Percentiles rank a stretch among this genome's conserved stretches.
Conservation (phyloP, 64 coral and sea anemone species). For the Actinia tenebrosa region DNA sequence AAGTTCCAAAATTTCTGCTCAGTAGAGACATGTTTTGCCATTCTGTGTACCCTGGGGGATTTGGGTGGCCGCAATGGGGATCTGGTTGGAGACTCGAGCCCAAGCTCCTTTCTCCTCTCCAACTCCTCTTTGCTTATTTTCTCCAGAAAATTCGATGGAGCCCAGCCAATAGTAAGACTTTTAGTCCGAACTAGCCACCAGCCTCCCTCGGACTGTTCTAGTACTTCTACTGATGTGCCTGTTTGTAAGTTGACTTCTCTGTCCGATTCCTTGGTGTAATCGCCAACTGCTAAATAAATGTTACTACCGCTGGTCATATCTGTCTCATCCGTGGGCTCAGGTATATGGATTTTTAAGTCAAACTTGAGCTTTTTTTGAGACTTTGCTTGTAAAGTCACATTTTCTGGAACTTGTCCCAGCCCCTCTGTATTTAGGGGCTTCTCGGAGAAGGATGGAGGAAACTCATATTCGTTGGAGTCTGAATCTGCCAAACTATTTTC, state of each 20-base stretch:
- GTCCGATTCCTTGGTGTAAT: conserved; percentile 51
- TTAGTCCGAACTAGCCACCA: conserved; percentile 82
- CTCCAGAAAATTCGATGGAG: conserved; percentile 81
- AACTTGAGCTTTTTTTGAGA: background rate
- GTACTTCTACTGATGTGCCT: conserved; percentile 52
- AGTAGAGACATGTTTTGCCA: background rate
- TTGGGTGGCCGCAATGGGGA: conserved; percentile 34
- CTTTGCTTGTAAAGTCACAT: background rate
- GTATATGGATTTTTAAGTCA: background rate
- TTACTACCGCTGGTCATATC: background rate
- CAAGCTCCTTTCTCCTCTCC: background rate
- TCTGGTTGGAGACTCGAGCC: background rate
- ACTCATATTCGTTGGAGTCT: background rate
- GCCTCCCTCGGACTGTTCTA: conserved; percentile 59
- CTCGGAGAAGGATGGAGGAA: background rate
- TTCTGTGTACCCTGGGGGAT: conserved; percentile 19
- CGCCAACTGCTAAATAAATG: conserved; percentile 19
- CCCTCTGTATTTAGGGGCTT: background rate
- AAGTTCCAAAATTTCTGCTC: conserved; percentile 39
- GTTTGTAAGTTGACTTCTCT: conserved; percentile 67
- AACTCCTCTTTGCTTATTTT: conserved; percentile 17
- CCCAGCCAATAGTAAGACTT: conserved; percentile 68
- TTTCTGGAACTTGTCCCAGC: conserved; percentile 4
- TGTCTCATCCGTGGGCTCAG: conserved; percentile 7
- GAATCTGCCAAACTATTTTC: background rate